Evolutionary conservation across 1,140 invertebrate species (phyloP).

Genomic region (Drosophila tani): DNA sequence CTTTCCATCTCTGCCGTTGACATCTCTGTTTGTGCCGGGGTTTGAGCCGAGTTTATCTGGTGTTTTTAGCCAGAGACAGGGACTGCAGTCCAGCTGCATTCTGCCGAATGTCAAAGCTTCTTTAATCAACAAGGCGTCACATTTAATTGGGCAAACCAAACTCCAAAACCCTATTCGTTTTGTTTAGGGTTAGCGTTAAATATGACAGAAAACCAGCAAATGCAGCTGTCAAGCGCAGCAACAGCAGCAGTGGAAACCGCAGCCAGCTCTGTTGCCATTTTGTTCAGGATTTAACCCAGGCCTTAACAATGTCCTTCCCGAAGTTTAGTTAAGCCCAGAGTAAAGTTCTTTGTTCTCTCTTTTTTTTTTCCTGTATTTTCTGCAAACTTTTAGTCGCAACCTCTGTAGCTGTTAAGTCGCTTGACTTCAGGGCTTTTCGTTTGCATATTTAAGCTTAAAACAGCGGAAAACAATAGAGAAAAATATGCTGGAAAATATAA

Average conservation of each 20-base stretch:
- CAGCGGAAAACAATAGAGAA: neutral
- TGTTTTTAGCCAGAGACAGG: too few relatives aligned
- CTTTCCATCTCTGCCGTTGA: constrained; percentile 18
- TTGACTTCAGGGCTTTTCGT: constrained; percentile 14
- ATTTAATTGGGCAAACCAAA: neutral
- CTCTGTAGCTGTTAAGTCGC: constrained; percentile 6
- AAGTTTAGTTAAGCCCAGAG: constrained; percentile 6
- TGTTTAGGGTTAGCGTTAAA: neutral
- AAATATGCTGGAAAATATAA: neutral
- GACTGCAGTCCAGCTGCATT: neutral
- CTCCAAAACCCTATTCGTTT: neutral
- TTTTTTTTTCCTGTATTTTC: neutral
- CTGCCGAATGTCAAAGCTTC: constrained; percentile 4
- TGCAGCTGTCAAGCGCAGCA: constrained; percentile 25
- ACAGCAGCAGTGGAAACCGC: constrained; percentile 3
- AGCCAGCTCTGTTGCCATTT: constrained; percentile 15
- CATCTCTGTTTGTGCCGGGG: constrained; percentile 26
- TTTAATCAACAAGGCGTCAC: constrained; percentile 16
- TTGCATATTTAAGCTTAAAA: constrained; percentile 1
- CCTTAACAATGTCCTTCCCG: neutral
- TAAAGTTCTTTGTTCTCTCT: neutral
- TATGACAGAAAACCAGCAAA: neutral
- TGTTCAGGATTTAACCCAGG: neutral
- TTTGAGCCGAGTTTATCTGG: constrained; percentile 33
- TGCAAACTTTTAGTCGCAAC: constrained; percentile 1